Percentiles rank a stretch among this genome's conserved stretches.
Conservation (phyloP, 2,113 vertebrate species). For the Microcebus griseorufus region DNA sequence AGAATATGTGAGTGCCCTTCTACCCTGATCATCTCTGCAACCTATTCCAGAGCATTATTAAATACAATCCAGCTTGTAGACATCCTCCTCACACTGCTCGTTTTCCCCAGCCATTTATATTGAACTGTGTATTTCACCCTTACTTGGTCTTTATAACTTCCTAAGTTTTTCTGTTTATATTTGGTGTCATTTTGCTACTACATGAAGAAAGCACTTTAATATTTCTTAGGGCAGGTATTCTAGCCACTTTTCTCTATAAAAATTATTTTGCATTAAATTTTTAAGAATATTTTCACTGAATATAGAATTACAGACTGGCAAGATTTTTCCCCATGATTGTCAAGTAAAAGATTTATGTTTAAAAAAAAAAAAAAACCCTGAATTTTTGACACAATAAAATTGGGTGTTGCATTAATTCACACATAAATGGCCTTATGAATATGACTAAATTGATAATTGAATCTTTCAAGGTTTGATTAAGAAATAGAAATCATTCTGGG, state of each 20-base stretch:
- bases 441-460: too few relatives aligned
- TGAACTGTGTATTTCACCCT: neutral
- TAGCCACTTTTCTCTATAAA: neutral
- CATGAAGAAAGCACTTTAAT: neutral
- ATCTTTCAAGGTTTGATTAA: neutral
- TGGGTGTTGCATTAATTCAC: neutral
- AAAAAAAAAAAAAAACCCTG: neutral
- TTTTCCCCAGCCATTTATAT: neutral
- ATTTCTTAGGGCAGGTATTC: neutral
- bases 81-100: too few relatives aligned
- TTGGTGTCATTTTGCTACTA: neutral
- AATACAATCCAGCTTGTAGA: neutral
- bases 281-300: neutral
- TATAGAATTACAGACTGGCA: neutral
- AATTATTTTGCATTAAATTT: neutral
- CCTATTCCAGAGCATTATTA: neutral
- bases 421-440: neutral
- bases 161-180: neutral
- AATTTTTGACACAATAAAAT: neutral
- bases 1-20: too few relatives aligned
- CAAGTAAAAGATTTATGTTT: neutral
- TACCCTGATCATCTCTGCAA: neutral
- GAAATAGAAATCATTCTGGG: neutral
- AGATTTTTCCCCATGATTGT: neutral
- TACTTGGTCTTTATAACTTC: neutral